These are phyloP conservation scores for Drosophila tristis DNA, from an alignment of 1,140 invertebrate genomes.

Conservation along the genomic window DNA sequence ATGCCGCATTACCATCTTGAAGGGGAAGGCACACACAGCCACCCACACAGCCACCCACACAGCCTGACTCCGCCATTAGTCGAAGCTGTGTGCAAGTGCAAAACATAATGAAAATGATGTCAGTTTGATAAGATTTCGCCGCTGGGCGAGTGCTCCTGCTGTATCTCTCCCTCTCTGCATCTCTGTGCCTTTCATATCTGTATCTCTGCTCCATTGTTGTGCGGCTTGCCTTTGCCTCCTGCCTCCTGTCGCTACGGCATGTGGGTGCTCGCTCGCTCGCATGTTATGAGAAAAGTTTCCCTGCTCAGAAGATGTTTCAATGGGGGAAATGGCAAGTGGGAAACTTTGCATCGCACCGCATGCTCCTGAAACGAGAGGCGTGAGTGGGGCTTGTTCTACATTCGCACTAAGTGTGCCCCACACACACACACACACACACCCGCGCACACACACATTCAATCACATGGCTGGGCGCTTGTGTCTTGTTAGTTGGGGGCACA, in stretches of 20 bases:
- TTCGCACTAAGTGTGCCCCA: neutral
- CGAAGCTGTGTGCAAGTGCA: slow-evolving; percentile 73
- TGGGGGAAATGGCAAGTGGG: neutral
- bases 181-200: slow-evolving; percentile 1
- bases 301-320: slow-evolving; percentile 51
- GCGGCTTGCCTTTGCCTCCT: neutral
- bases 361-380: slow-evolving; percentile 6
- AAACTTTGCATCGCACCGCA: slow-evolving; percentile 34
- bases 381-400: slow-evolving; percentile 3
- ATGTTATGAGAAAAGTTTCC: slow-evolving; percentile 65
- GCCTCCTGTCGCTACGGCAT: neutral
- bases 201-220: slow-evolving; percentile 25
- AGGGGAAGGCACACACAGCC: neutral
- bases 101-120: slow-evolving; percentile 81
- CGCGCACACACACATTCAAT: too few species aligned
- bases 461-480: too few species aligned
- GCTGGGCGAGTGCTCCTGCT: slow-evolving; percentile 37
- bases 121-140: slow-evolving; percentile 73
- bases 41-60: neutral
- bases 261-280: slow-evolving; percentile 25
- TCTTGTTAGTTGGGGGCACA: neutral
- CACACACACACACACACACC: too few species aligned
- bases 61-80: slow-evolving; percentile 55
- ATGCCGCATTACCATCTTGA: slow-evolving; percentile 25
- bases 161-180: neutral